Evolutionary conservation across 2,113 vertebrate species (phyloP).

Genomic region (Mustelus asterias): DNA sequence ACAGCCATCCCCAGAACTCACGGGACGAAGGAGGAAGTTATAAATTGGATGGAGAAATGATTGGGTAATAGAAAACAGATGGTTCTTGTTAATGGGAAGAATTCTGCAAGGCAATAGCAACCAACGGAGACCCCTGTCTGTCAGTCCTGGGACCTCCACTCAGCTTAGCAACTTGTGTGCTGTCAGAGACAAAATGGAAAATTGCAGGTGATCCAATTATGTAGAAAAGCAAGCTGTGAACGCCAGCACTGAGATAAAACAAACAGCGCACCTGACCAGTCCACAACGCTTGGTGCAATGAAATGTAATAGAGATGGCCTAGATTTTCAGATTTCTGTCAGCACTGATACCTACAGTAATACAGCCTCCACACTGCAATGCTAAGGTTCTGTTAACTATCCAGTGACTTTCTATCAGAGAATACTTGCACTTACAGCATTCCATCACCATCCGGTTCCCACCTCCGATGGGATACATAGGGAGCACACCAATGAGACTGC

Average conservation of each 20-base stretch:
- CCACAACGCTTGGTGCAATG: neutral
- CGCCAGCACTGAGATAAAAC: neutral
- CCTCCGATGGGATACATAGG: neutral
- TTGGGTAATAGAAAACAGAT: conserved; percentile 21
- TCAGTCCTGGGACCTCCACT: neutral
- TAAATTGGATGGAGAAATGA: conserved; percentile 6
- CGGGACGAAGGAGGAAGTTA: neutral
- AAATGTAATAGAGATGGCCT: no score
- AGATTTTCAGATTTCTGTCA: neutral
- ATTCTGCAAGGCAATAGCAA: neutral
- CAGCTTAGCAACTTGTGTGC: neutral
- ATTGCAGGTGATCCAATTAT: neutral
- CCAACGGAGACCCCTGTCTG: neutral
- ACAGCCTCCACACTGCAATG: neutral
- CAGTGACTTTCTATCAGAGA: neutral
- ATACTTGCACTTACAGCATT: no score
- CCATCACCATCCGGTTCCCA: neutral
- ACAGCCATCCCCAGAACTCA: neutral
- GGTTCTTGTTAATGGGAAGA: neutral
- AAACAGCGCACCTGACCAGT: neutral
- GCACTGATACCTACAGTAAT: neutral
- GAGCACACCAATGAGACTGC: no score
- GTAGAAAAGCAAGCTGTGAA: neutral
- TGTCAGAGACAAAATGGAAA: neutral
- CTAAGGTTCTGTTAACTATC: neutral